phyloP scores from a whole-genome alignment of 2,888 invertebrate species.

The Calameuta idolon region DNA sequence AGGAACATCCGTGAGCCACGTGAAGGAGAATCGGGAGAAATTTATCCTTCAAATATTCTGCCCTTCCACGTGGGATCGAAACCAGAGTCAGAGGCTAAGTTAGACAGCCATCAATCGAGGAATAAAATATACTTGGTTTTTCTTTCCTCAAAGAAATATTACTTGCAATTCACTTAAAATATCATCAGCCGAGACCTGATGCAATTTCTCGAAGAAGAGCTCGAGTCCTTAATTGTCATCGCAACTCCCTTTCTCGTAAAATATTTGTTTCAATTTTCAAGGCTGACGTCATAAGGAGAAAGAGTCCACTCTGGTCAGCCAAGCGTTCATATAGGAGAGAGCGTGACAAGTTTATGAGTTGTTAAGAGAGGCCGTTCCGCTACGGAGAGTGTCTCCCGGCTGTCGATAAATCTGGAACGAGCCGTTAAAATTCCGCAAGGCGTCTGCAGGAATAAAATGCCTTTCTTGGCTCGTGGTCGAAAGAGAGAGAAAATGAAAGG shows the following conservation, averaged over 20 bases:
- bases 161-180: background rate
- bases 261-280: conserved; percentile 57
- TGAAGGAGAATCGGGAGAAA: background rate
- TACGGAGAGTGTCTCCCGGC: conserved; percentile 36
- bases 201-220: conserved; percentile 21
- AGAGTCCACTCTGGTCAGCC: conserved; percentile 3
- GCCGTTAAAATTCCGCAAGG: conserved; percentile 46
- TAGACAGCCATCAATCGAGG: background rate
- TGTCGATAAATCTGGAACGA: conserved; percentile 54
- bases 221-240: conserved; percentile 48
- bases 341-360: conserved; percentile 56
- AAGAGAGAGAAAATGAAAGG: no score
- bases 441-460: conserved; percentile 40
- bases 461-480: background rate
- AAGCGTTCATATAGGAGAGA: conserved; percentile 5
- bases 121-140: background rate
- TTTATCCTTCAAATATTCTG: background rate
- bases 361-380: conserved; percentile 48
- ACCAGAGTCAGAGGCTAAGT: background rate
- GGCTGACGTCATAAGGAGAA: conserved; percentile 4
- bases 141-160: background rate
- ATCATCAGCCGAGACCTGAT: background rate
- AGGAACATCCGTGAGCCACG: background rate
- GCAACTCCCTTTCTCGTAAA: conserved; percentile 49
- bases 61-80: background rate